Percentiles rank a stretch among this genome's conserved stretches.
Evolutionary conservation across 2,113 vertebrate genomes (phyloP).

Genomic region (Leucoraja erinaceus): DNA sequence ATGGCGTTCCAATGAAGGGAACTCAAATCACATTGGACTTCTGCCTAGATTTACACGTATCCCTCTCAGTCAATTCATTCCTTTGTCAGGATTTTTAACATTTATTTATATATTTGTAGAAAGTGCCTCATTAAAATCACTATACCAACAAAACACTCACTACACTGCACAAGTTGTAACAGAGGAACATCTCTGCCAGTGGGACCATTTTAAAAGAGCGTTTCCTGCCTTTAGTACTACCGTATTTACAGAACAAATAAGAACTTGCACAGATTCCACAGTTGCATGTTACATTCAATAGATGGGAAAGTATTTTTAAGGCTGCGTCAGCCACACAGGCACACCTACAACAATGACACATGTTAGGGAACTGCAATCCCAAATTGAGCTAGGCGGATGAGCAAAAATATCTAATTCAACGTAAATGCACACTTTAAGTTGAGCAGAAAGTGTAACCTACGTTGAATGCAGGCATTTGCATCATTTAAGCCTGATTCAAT

Average conservation of each 20-base stretch:
- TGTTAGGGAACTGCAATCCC: not conserved
- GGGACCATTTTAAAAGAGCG: not conserved
- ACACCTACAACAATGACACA: not conserved
- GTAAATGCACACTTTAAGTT: not conserved
- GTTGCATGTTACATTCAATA: constrained; percentile 28
- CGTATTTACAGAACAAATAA: constrained; percentile 22
- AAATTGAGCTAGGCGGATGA: not conserved
- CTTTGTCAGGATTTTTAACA: not conserved
- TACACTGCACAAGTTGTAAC: not conserved
- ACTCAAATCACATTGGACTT: not conserved
- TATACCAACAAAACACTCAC: not conserved
- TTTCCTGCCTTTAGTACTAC: not conserved
- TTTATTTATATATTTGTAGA: not conserved
- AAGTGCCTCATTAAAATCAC: constrained; percentile 11
- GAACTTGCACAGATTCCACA: constrained; percentile 27
- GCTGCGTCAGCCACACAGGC: not conserved
- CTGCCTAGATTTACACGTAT: not conserved
- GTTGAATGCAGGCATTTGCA: not conserved
- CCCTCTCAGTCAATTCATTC: not conserved
- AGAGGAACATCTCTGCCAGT: not conserved
- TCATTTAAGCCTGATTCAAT: not conserved
- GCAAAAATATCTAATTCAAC: not conserved
- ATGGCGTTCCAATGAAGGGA: not conserved
- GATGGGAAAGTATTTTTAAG: not conserved
- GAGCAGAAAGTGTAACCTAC: not conserved